Percentiles rank a stretch among this genome's conserved stretches.
Conservation (phyloP, 2,888 invertebrate species). For the Axea sp. region DNA sequence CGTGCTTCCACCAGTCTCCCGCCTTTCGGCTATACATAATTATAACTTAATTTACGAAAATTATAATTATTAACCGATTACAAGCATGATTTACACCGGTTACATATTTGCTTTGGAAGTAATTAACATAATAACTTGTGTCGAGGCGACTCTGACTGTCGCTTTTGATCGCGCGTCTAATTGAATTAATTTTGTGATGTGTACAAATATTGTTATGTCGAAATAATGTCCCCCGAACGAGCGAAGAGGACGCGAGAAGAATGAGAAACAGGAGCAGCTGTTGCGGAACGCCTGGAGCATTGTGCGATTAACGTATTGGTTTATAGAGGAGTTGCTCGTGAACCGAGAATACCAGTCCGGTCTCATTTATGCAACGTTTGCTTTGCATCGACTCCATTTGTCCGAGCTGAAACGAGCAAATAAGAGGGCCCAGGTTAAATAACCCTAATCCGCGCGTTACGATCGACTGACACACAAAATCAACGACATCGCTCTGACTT, state of each 20-base stretch:
- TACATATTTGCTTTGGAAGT: too few relatives aligned
- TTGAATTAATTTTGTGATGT: constrained; percentile 41
- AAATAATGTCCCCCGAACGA: constrained; percentile 14
- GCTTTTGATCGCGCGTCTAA: constrained; percentile 16
- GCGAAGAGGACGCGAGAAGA: constrained; percentile 33
- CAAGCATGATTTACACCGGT: too few relatives aligned
- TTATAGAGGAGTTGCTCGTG: constrained; percentile 31
- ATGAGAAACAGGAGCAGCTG: constrained; percentile 46
- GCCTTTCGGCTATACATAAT: too few relatives aligned
- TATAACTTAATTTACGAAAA: too few relatives aligned
- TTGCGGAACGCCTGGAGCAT: constrained; percentile 66
- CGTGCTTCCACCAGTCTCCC: too few relatives aligned
- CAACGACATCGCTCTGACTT: constrained; percentile 36
- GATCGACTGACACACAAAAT: constrained; percentile 45
- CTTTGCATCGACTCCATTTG: constrained; percentile 61
- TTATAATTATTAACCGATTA: too few relatives aligned
- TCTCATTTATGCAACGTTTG: constrained; percentile 62
- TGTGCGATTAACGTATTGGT: constrained; percentile 70
- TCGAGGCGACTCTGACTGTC: too few relatives aligned
- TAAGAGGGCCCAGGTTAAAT: constrained; percentile 51
- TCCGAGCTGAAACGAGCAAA: constrained; percentile 50
- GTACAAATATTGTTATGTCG: constrained; percentile 52
- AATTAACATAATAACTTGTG: too few relatives aligned
- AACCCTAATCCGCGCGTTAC: constrained; percentile 53
- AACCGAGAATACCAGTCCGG: constrained; percentile 43